Base-by-base conservation (phyloP, 2,888 invertebrate species). In the Agrilus biguttatus region DNA sequence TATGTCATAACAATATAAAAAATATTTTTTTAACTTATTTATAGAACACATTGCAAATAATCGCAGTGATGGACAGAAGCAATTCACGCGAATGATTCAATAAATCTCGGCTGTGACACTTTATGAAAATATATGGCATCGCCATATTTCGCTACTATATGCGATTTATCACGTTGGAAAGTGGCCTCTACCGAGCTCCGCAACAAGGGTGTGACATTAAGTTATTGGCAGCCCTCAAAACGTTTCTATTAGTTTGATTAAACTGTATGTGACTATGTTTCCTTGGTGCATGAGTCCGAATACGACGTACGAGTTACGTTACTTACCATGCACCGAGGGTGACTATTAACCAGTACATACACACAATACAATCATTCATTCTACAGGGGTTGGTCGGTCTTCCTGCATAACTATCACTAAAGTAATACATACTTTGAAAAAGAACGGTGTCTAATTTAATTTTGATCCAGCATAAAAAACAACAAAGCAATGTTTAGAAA, bases 101-200 rank as follows among this genome's bases (percentile, higher is more conserved):
- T 64, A 65, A 64, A 65, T 66, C 62, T 62, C 60, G 56, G 59
- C 61, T 63, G 62, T 62, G 66, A 66, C 66, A 56, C 62, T 65
- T 65, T 65, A 66, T 65, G 60, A 62, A 63, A 62, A 66, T 65
- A 60, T 62, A 66, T 60, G 55, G 59, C 55, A 49, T 45, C 46
- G 58, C 59, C 59, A 61, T 61, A 62, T 60, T 60, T 57, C 52
- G 49, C 52, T 48, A 49, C 51, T 53, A 50, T 52, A 48, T 48
- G 41, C 53, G 54, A 54, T 56, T 53, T 49, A 51, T 51, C 46
- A 46, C 49, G 50, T 41, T 47, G 48, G 50, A 53, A 54, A 51
- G 45, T 51, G 52, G 47, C 47, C 52, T 47, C 47, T 49, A 55
- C 50, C 48, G 49, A 47, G 47, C 45, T 46, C 48, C 47, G 49